phyloP scores from a whole-genome alignment of 1,140 invertebrate species.

The Helicoverpa armigera region DNA sequence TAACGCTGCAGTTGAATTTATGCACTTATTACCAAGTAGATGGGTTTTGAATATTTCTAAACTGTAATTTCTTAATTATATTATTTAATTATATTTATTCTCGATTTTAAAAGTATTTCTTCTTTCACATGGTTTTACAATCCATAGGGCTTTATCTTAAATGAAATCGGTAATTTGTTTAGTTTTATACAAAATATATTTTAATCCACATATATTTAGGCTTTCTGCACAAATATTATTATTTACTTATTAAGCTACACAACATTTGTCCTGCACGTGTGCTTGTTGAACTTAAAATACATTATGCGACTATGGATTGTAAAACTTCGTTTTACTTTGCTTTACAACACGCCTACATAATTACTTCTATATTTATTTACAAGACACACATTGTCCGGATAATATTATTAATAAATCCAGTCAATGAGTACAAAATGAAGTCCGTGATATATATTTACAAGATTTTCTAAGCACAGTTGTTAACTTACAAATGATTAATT shows the following conservation, averaged over 20 bases:
- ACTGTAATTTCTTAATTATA: neutral
- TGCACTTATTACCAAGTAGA: neutral
- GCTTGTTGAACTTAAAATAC: no score
- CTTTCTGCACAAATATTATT: no score
- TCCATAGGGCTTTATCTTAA: no score
- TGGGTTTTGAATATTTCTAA: constrained; percentile 1
- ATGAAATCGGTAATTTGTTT: no score
- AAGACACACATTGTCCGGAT: neutral
- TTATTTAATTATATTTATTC: neutral
- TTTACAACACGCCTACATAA: constrained; percentile 2
- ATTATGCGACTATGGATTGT: no score
- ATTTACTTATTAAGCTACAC: no score
- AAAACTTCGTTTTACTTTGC: neutral
- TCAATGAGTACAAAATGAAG: no score
- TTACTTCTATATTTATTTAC: neutral
- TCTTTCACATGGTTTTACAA: neutral
- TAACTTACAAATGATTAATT: constrained; percentile 57
- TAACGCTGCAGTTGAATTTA: neutral
- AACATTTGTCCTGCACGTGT: no score
- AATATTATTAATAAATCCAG: neutral
- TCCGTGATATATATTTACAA: neutral
- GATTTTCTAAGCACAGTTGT: constrained; percentile 46
- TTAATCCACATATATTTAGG: no score
- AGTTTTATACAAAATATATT: no score
- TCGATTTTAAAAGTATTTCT: neutral